These are phyloP conservation scores for Peromyscus melanophrys DNA, from an alignment of 2,797 vertebrate genomes.

Conservation along the genomic window DNA sequence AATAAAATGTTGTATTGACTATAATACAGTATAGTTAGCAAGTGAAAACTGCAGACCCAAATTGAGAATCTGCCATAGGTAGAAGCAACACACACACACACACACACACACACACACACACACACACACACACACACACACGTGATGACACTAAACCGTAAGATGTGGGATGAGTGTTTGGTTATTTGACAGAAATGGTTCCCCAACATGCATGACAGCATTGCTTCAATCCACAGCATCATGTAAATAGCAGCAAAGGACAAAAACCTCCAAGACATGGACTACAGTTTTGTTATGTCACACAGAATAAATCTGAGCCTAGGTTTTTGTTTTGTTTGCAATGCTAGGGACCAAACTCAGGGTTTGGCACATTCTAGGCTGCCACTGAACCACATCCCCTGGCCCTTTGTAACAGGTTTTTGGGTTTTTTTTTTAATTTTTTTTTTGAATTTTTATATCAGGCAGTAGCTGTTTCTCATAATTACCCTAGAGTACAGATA, in stretches of 20 bases:
- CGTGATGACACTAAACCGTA: not conserved
- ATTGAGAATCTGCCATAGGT: not conserved
- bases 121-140: too few relatives aligned
- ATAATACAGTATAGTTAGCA: not conserved
- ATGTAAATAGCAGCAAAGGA: not conserved
- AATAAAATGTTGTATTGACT: not conserved
- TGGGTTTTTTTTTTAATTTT: not conserved
- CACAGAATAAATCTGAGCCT: not conserved
- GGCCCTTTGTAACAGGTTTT: not conserved
- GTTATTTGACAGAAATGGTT: not conserved
- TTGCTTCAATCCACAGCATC: not conserved
- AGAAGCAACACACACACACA: not conserved
- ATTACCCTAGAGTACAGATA: not conserved
- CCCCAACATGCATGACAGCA: not conserved
- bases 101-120: not conserved
- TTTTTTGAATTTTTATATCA: constrained; percentile 14
- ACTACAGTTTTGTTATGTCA: not conserved
- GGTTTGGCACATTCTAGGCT: not conserved
- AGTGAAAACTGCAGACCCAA: not conserved
- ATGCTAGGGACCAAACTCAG: not conserved
- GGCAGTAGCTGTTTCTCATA: not conserved
- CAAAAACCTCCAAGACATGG: not conserved
- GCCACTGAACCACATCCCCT: not conserved
- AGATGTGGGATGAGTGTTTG: not conserved
- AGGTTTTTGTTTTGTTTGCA: not conserved